Evolutionary conservation across 2,888 invertebrate genomes (phyloP).

Genomic region (Pegoplata infirma): DNA sequence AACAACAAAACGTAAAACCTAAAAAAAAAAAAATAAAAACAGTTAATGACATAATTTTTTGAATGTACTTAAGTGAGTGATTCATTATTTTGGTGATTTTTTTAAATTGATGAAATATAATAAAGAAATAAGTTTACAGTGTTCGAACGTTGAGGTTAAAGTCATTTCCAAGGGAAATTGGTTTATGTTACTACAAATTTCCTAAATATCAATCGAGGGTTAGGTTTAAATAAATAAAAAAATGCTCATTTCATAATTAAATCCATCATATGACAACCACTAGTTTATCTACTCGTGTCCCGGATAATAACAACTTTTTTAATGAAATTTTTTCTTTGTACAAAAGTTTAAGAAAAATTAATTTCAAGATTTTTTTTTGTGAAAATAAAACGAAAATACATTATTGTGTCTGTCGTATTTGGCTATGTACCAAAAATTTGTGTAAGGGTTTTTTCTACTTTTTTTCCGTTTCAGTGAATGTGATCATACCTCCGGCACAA

Average conservation of each 20-base stretch:
- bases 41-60: too few relatives aligned
- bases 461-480: conserved; percentile 52
- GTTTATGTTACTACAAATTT: too few relatives aligned
- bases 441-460: background rate
- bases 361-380: conserved; percentile 44
- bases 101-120: too few relatives aligned
- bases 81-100: too few relatives aligned
- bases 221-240: too few relatives aligned
- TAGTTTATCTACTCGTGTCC: conserved; percentile 56
- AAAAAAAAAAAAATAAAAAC: too few relatives aligned
- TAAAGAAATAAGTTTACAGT: too few relatives aligned
- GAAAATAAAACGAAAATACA: conserved; percentile 2
- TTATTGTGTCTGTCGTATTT: conserved; percentile 32
- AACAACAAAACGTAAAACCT: too few relatives aligned
- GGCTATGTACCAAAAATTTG: conserved; percentile 14
- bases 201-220: too few relatives aligned
- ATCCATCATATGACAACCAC: conserved; percentile 44
- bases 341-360: conserved; percentile 53
- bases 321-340: conserved; percentile 41
- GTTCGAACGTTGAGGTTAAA: too few relatives aligned
- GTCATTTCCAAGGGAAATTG: too few relatives aligned
- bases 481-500: conserved; percentile 58
- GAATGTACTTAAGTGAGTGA: too few relatives aligned
- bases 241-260: conserved; percentile 21
- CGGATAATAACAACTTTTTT: conserved; percentile 54